Evolutionary conservation across 1,140 invertebrate species (phyloP), one percentile per base, ranked within the genome.

Genomic region (Solenopsis fugax): DNA sequence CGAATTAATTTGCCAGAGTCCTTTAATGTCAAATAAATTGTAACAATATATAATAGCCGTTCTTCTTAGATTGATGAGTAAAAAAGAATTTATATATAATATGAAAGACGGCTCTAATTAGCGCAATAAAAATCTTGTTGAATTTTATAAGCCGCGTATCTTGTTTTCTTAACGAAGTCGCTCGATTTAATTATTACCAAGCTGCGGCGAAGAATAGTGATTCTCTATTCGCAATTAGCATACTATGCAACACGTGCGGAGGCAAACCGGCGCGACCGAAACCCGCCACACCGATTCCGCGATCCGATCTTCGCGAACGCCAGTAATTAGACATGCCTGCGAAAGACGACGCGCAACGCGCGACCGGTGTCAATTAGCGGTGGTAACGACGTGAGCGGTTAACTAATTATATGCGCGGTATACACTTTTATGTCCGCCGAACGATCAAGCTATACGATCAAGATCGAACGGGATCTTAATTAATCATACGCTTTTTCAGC

Each of bases 361-460:
- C 67, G 67, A 75, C 69, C n/a, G 54, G 54, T 84, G 54, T 73
- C 69, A 84, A 84, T 84, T 84, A 84, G 69, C 45, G 41, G 24
- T 60, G 80, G 80, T 48, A 75, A 84, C 69, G 69, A 84, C 80
- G 67, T 72, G 67, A 82, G 67, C 80, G 52, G 67, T 82, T 82
- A 72, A 75, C 69, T 73, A 84, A 84, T 84, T 84, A 82, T 16
- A 48, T 60, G n/a, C 52, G 54, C n/a, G 54, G 29, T 58, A 73
- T 54, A 69, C 52, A 82, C 52, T 82, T 73, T 73, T 58, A 73
- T 58, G 54, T 73, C 16, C 16, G 65, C 52, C 54, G 52, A 60
- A 69, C 41, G 65, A 69, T 69, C 65, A 16, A 34, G 24, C 24
- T 12, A 16, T 9, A 60, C 24, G 56, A 77, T 77, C 41, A 52